Conservation (phyloP, 2,113 vertebrate genomes). For the Erythrocercus mccallii region DNA sequence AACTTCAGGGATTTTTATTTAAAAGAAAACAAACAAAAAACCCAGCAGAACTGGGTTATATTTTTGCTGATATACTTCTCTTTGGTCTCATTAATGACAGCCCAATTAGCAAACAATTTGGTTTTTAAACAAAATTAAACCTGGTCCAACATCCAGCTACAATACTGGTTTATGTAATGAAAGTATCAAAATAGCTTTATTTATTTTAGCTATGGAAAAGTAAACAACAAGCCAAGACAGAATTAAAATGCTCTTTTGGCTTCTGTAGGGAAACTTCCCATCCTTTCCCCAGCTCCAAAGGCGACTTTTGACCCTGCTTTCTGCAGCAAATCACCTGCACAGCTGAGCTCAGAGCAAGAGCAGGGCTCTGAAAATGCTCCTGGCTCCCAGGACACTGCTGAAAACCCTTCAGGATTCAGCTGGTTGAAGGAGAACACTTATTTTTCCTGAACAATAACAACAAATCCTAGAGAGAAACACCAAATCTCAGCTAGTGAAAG, state of each 20-base stretch:
- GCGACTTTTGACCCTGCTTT: not conserved
- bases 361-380: not conserved
- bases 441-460: no score
- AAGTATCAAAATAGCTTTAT: not conserved
- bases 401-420: not conserved
- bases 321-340: not conserved
- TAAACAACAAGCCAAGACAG: not conserved
- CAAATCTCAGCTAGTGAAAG: not conserved
- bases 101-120: not conserved
- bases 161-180: no score
- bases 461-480: fast-evolving
- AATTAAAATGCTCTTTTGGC: not conserved
- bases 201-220: not conserved
- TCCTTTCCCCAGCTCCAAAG: not conserved
- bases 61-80: not conserved
- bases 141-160: not conserved
- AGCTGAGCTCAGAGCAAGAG: not conserved
- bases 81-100: not conserved
- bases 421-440: not conserved
- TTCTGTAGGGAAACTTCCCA: not conserved
- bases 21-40: not conserved
- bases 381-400: not conserved
- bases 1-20: not conserved
- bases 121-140: not conserved
- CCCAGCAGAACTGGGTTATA: fast-evolving